Evolutionary conservation across 2,888 invertebrate genomes (phyloP), one percentile per base, ranked within the genome.

Genomic region (Pimpla rufipes): DNA sequence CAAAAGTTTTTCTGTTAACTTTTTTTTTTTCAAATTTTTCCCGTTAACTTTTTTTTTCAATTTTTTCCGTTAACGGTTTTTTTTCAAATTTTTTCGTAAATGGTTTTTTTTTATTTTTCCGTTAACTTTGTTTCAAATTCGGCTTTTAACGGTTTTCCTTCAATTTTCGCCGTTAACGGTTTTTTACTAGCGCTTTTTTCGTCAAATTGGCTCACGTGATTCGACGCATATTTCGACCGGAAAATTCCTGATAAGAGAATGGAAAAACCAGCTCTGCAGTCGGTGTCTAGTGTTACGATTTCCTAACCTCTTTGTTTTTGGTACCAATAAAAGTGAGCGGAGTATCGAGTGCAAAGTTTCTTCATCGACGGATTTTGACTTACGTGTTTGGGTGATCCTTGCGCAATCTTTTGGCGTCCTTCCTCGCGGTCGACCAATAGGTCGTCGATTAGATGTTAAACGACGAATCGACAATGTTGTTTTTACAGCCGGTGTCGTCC

Each of bases 201-300:
- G 13, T 7, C 47, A n/a, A 23, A 8, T 8, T 0, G n/a, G 10
- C 23, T 40, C 2, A 64, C 40, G 16, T 37, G 8, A 64, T n/a
- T 68, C 42, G n/a, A 37, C 13, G 47, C 52, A 73, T 45, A 21
- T 75, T 57, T 47, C 62, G 23, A 29, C 13, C n/a, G 42, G 50
- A 50, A 66, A 70, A 55, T 66, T 74, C 81, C 78, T 78, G 70
- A 84, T 73, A 40, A 77, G 62, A 83, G 45, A 79, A 80, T n/a
- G 47, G 68, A 80, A 73, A 67, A 57, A 76, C 57, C 42, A 66
- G 73, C 16, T 37, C 10, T 62, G 40, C 40, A 37, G 37, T 71
- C 59, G 77, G 55, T 73, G 77, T 68, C 62, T 52, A 55, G 23
- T 35, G 55, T 83, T 29, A 13, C 52, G 16, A 55, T 68, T 78